Evolutionary conservation across 2,113 vertebrate species (phyloP).

Genomic region (Uria lomvia): DNA sequence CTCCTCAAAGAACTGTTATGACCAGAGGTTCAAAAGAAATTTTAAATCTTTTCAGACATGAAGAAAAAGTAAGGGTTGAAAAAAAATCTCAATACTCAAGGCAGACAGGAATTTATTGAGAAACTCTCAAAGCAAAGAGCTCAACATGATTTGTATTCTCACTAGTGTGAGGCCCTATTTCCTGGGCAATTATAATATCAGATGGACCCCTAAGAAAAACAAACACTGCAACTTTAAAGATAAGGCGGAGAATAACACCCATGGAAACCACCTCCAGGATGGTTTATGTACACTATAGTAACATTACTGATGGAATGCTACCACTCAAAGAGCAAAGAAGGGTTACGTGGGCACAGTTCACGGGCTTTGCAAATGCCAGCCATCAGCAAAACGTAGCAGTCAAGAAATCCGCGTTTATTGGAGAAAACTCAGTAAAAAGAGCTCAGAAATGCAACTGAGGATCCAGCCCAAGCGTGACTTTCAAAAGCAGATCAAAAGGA

Average conservation of each 20-base stretch:
- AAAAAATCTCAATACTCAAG: background rate
- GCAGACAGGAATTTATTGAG: background rate
- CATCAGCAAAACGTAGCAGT: background rate
- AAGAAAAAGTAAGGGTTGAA: background rate
- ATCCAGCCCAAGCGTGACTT: background rate
- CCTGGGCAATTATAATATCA: background rate
- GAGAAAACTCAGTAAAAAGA: background rate
- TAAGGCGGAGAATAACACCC: background rate
- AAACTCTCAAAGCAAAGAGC: background rate
- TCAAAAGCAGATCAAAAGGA: background rate
- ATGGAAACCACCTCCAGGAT: background rate
- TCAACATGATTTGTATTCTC: background rate
- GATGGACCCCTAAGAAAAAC: background rate
- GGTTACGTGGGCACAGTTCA: background rate
- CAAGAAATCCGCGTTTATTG: background rate
- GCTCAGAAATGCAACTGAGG: background rate
- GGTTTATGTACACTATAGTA: background rate
- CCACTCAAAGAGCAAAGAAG: accelerated
- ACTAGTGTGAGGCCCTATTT: background rate
- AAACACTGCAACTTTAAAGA: background rate
- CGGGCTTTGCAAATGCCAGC: background rate
- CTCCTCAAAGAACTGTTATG: background rate
- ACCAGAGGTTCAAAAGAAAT: background rate
- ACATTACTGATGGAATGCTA: background rate
- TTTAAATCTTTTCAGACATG: background rate